Evolutionary conservation across 2,113 vertebrate species (phyloP), one percentile per base, ranked within the genome.

Genomic region (Callorhinus ursinus): DNA sequence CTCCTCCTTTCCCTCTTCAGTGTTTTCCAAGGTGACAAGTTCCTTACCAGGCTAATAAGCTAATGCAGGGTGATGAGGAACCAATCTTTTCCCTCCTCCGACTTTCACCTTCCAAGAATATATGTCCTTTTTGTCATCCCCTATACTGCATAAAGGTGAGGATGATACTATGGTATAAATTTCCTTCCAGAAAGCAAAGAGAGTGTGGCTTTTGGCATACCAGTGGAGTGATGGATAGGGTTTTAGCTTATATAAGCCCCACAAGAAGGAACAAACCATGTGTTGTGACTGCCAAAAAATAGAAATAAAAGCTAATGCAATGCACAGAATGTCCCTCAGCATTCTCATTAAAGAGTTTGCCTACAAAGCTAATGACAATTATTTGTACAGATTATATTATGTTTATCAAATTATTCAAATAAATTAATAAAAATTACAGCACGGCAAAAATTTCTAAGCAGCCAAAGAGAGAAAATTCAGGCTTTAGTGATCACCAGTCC

Each of bases 361-460:
- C 79, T 83, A 80, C 79, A 95, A 94, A 98, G 93, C 76, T 96
- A 95, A 98, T 96, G 93, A 90, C n/a, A 92, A 74, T 95, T 94
- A 96, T 96, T 97, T 97, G 93, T 82, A 88, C 92, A 96, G 63
- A 97, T 95, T 92, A 81, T 96, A 96, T 98, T 90, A 83, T 92
- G 90, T 97, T 96, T 90, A 93, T 96, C 71, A 90, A 93, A 95
- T 98, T 94, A 96, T 93, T 96, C 87, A 96, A 97, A 94, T 96
- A 97, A 92, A 94, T 97, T 96, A 96, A 94, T 97, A 98, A 96
- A 97, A 97, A 95, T 96, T 95, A 82, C 26, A 94, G 31, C 31
- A 4, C 26, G 69, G 24, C 76, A 90, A 80, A 95, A 93, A 72
- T 92, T 93, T 95, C 85, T 94, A 88, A 95, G 84, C 94, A 87